Conservation (phyloP, 2,888 invertebrate species). For the Nomada flava region DNA sequence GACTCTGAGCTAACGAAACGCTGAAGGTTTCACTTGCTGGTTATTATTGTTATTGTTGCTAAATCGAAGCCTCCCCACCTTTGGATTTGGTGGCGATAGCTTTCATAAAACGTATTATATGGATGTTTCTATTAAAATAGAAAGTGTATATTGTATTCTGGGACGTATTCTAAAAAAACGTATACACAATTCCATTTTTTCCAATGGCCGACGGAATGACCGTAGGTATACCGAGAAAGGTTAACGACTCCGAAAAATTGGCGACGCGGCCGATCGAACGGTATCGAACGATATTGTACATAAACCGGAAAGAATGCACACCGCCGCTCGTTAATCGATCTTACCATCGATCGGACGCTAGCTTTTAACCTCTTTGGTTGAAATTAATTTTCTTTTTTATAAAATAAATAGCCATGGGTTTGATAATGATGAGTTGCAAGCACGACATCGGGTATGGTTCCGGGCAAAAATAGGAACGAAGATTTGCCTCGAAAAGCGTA, state of each 20-base stretch:
- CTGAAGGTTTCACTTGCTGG: constrained; percentile 12
- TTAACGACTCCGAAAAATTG: constrained; percentile 39
- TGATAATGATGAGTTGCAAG: neutral
- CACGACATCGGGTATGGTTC: too few species aligned
- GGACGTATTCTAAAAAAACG: constrained; percentile 22
- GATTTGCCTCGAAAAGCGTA: too few species aligned
- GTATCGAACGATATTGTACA: neutral
- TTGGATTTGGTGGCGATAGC: neutral
- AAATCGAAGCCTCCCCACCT: constrained; percentile 14
- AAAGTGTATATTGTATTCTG: constrained; percentile 18
- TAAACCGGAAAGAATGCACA: constrained; percentile 2
- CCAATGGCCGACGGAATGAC: neutral
- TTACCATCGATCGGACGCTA: neutral
- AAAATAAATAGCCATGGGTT: too few species aligned
- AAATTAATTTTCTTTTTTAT: neutral
- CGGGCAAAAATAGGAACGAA: too few species aligned
- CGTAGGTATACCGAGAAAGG: neutral
- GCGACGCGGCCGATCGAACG: neutral
- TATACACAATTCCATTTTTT: constrained; percentile 8
- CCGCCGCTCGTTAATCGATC: neutral
- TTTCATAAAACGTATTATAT: constrained; percentile 23
- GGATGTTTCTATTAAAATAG: constrained; percentile 13
- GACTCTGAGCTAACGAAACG: neutral
- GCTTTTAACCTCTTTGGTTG: neutral
- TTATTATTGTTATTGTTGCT: constrained; percentile 34